These are phyloP conservation scores for Xenops minutus DNA, from an alignment of 2,797 vertebrate species.

Conservation along the genomic window DNA sequence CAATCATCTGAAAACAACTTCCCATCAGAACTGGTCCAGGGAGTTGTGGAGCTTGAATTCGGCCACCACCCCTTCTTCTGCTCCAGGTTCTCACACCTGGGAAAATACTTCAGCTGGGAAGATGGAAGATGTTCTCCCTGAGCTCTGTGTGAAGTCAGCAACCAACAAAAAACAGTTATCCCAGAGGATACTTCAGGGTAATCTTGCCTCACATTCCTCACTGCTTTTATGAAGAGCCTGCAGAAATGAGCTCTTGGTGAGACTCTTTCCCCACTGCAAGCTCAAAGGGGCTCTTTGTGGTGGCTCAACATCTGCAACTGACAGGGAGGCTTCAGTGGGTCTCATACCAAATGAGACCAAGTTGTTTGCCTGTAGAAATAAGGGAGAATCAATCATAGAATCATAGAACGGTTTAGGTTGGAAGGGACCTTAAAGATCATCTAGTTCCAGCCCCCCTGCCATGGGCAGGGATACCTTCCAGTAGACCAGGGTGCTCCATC, in stretches of 20 bases:
- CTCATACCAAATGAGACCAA: background rate
- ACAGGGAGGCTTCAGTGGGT: background rate
- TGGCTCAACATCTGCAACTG: background rate
- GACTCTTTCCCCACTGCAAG: background rate
- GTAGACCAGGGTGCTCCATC: background rate
- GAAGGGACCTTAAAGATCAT: background rate
- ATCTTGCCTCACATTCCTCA: background rate
- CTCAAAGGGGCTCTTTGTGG: background rate
- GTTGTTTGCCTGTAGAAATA: background rate
- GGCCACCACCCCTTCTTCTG: background rate
- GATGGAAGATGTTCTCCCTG: background rate
- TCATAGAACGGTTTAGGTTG: background rate
- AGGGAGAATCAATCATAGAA: background rate
- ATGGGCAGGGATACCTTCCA: background rate
- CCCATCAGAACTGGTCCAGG: background rate
- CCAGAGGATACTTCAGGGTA: background rate
- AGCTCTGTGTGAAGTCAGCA: background rate
- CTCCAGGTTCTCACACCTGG: background rate
- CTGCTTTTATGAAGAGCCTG: background rate
- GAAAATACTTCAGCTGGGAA: background rate
- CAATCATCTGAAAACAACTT: background rate
- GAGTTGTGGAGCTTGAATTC: background rate
- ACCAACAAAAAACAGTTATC: background rate
- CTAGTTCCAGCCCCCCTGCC: background rate
- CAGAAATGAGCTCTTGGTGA: accelerated